phyloP scores from a whole-genome alignment of 2,888 invertebrate genomes.

The Noctua janthina region DNA sequence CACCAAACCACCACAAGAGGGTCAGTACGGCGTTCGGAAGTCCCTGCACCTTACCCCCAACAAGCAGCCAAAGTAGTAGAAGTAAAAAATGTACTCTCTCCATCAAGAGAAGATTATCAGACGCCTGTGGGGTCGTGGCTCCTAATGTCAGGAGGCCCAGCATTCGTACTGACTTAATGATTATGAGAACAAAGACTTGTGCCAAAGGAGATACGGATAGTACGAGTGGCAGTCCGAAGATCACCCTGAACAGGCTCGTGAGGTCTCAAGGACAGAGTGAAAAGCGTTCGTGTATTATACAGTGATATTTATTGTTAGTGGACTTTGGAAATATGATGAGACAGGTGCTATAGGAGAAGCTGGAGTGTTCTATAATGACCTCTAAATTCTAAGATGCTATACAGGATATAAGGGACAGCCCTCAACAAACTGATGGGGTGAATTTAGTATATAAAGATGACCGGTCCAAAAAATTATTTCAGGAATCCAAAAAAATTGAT shows the following conservation, averaged over 20 bases:
- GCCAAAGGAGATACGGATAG: constrained; percentile 93
- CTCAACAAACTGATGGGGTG: too few relatives aligned
- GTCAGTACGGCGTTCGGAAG: constrained; percentile 94
- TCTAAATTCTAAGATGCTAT: constrained; percentile 15
- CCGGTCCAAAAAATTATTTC: too few relatives aligned
- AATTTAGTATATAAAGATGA: too few relatives aligned
- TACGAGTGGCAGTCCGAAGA: constrained; percentile 88
- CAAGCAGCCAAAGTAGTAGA: constrained; percentile 91
- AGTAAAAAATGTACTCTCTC: constrained; percentile 94
- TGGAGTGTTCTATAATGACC: constrained; percentile 37
- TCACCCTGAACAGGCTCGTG: constrained; percentile 87
- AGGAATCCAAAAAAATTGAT: too few relatives aligned
- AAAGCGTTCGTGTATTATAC: constrained; percentile 86
- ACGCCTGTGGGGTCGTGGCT: constrained; percentile 97
- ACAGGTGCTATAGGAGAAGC: constrained; percentile 56
- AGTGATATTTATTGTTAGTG: constrained; percentile 81
- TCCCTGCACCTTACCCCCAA: constrained; percentile 93
- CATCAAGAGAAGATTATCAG: constrained; percentile 95
- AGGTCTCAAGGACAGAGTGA: constrained; percentile 85
- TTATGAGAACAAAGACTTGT: constrained; percentile 96
- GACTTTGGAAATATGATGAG: constrained; percentile 30
- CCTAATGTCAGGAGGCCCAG: constrained; percentile 96
- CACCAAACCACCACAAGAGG: constrained; percentile 95
- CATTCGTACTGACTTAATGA: constrained; percentile 96
- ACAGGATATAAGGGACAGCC: too few relatives aligned